Percentiles rank a stretch among this genome's conserved stretches.
phyloP scores from a whole-genome alignment of 2,888 invertebrate species.

The Trisateles emortualis region DNA sequence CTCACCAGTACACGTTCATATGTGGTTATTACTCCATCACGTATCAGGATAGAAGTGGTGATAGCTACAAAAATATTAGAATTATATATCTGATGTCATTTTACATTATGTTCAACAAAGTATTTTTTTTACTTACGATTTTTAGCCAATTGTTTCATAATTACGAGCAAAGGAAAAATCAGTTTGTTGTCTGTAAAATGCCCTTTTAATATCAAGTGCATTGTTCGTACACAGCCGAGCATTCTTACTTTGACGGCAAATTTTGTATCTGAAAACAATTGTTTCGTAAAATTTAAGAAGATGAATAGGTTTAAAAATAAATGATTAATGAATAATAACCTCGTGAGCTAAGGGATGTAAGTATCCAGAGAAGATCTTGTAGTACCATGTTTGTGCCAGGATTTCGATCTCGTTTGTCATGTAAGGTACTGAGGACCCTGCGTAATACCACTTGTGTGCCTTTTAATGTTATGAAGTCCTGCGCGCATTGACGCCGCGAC shows the following conservation, averaged over 20 bases:
- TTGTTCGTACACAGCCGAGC: constrained; percentile 87
- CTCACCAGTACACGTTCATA: constrained; percentile 88
- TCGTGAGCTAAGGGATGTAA: constrained; percentile 84
- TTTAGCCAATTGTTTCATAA: constrained; percentile 87
- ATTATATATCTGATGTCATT: not conserved
- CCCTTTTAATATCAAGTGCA: constrained; percentile 87
- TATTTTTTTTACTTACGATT: constrained; percentile 77
- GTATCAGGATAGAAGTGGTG: constrained; percentile 83
- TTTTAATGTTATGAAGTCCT: constrained; percentile 80
- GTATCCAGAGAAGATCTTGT: constrained; percentile 86
- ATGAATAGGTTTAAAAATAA: not conserved
- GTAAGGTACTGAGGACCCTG: constrained; percentile 75
- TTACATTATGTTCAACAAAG: not conserved
- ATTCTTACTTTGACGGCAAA: constrained; percentile 89
- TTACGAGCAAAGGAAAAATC: constrained; percentile 86
- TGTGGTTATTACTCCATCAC: constrained; percentile 87
- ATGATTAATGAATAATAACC: constrained; percentile 61
- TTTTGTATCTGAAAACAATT: constrained; percentile 83
- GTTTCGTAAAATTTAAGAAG: not conserved
- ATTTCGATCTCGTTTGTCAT: constrained; percentile 78
- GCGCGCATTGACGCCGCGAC: constrained; percentile 76
- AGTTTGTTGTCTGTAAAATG: constrained; percentile 87
- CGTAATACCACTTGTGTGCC: constrained; percentile 84
- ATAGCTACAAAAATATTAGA: constrained; percentile 64
- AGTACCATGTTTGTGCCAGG: constrained; percentile 78